Evolutionary conservation across 2,888 invertebrate genomes (phyloP), one percentile per base, ranked within the genome.

Genomic region (Empis stercorea): DNA sequence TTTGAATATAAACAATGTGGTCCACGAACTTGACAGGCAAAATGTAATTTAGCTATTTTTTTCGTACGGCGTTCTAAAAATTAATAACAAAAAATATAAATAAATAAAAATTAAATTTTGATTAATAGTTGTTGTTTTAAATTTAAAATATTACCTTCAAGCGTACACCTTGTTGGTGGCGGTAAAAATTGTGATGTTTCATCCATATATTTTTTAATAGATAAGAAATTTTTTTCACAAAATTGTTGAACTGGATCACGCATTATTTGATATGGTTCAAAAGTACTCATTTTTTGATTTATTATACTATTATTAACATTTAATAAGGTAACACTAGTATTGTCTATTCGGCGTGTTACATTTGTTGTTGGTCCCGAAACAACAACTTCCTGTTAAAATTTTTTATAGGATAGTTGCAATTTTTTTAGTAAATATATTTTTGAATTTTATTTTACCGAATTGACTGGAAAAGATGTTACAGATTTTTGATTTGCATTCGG

Each of bases 191-290:
- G 73, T 27, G 84, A 84, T 6, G 93, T 80, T 61, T 87, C 87
- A 57, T 86, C 85, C 84, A 95, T 92, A 61, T 88, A 95, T 16
- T 80, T 76, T 65, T 89, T 87, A 48, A 95, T 94, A 65, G 92
- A 93, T 55, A 86, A 84, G 54, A 92, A 71, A 63, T 95, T 92
- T 66, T 95, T 94, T 68, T 93, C 93, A 68, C 94, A 94, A 70
- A 95, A 95, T 68, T 94, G 92, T 61, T 92, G 91, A 37, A 95
- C 89, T 0, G 88, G 87, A 64, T 89, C 88, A 20, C 87, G 67
- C 87, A 88, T 87, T 38, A 68, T 66, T n/a, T 87, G 87, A 59
- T 85, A 88, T 4, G 89, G 88, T 68, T 89, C 88, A 67, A 88
- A 88, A 45, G 87, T 87, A 61, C 85, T 85, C 68, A 87, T 87